Percentiles rank a stretch among this genome's conserved stretches.
These are phyloP conservation scores for Sebastes reedi DNA, from an alignment of 2,797 vertebrate genomes.

Conservation along the genomic window DNA sequence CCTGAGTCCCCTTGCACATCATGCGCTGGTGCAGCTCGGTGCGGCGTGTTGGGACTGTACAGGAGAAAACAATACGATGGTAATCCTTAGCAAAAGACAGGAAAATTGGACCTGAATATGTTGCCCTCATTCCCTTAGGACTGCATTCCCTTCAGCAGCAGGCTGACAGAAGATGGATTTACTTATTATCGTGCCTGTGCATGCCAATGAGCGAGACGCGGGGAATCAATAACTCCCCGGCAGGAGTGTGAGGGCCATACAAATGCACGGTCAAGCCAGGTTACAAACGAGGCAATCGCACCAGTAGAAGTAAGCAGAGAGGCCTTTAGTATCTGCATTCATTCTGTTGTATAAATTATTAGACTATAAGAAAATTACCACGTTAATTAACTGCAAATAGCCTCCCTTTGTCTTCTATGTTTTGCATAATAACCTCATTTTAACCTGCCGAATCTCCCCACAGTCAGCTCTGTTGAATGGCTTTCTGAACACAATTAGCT, in stretches of 20 bases:
- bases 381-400: constrained; percentile 65
- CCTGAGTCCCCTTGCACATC: constrained; percentile 22
- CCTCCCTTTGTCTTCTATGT: constrained; percentile 59
- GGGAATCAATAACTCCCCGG: constrained; percentile 56
- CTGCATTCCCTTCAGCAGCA: background rate
- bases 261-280: constrained; percentile 14
- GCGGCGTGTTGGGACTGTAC: background rate
- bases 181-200: constrained; percentile 54
- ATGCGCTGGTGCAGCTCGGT: background rate
- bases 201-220: constrained; percentile 38
- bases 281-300: background rate
- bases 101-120: constrained; percentile 35
- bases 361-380: constrained; percentile 55
- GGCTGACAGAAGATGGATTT: constrained; percentile 60
- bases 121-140: constrained; percentile 17
- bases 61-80: constrained; percentile 31
- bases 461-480: constrained; percentile 31
- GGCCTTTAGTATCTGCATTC: background rate
- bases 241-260: constrained; percentile 36
- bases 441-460: constrained; percentile 36
- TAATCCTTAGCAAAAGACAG: constrained; percentile 52
- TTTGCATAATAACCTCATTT: constrained; percentile 67
- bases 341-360: constrained; percentile 38
- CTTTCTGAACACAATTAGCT: constrained; percentile 36
- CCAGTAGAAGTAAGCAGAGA: background rate